Base-by-base conservation (phyloP, 2,797 vertebrate species). In the Sebastes reedi region DNA sequence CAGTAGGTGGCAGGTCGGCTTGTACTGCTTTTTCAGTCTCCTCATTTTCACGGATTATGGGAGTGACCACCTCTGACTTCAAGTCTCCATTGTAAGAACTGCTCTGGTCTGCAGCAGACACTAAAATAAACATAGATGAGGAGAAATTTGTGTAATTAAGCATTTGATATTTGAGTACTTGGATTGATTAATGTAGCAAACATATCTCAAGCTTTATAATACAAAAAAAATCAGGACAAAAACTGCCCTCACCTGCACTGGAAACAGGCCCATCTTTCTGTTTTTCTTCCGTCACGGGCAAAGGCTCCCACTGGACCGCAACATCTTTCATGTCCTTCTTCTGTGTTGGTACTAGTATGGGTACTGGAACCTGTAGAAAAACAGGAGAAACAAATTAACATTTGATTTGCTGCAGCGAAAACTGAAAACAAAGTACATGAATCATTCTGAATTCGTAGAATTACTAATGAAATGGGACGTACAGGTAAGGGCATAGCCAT, bases 401-500 rank as follows among this genome's bases (percentile, higher is more conserved):
- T 54, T n/a, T 60, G 2, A 77, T 65, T 32, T 70, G 8, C 18
- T 61, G 25, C 39, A 46, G 54, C 12, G 72, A 8, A 34, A 1
- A 12, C 24, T 32, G 14, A 10, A 56, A 8, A 29, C 13, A 62
- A 18, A 50, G 6, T 11, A 6, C 4, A 25, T 8, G 1, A 14
- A 72, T 72, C 9, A 25, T 22, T 46, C 4, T 25, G 25, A 58
- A 59, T 22, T 71, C 4, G 16, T 1, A 30, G 8, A 46, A 2
- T n/a, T 30, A 27, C 1, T 62, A 64, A 76, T 0, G n/a, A 27
- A 18, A 61, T 1, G 22, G 60, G 50, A 92, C 89, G 80, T 94
- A 99, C 98, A 65, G 97, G 98, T 72, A 99, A 22, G 56, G 97
- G 97, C 86, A 99, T 68, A 22, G 96, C 95, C 87, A 99, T 69